Base-by-base conservation (phyloP, 2,113 vertebrate species). In the Pogona vitticeps region DNA sequence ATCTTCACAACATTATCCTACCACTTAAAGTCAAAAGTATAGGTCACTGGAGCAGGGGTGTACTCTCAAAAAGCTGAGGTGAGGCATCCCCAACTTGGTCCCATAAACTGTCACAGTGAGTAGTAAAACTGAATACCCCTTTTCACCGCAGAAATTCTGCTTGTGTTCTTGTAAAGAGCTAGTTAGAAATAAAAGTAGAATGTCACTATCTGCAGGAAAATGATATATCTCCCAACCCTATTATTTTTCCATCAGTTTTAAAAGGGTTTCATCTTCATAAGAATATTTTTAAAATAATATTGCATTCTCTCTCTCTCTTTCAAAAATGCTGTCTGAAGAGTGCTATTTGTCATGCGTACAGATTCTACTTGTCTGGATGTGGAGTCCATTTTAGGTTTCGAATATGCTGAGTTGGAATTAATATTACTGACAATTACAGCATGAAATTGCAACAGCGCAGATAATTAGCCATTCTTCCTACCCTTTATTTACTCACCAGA, bases 381-480 rank as follows among this genome's bases (percentile, higher is more conserved):
- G 15, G 9, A 85, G 13, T 82, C 77, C 88, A 68, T 91, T 81
- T 93, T 89, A 89, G 31, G 3, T 88, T 93, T 95, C 90, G 90
- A 83, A 52, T 91, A 17, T 76, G 59, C 0, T 8, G 71, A 28
- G 52, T 33, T 90, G 70, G 90, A 94, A 94, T 89, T 91, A 91
- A 91, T 77, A 84, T 65, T 93, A 42, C 63, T 89, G 80, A 91
- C 21, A 88, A 15, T 59, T 88, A 65, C 9, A 90, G 52, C 86
- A 86, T 91, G 86, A 84, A 89, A 94, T 89, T 92, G 81, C 26
- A 88, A 65, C 14, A 87, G 78, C 26, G 33, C 83, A 86, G 86
- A 95, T 84, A 88, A 93, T 86, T 88, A 88, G 20, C 82, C 33
- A 83, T 93, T 72, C 21, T 94, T 95, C 87, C 85, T 83, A 67